Conservation (phyloP, 2,113 vertebrate genomes). For the Chaenocephalus aceratus region DNA sequence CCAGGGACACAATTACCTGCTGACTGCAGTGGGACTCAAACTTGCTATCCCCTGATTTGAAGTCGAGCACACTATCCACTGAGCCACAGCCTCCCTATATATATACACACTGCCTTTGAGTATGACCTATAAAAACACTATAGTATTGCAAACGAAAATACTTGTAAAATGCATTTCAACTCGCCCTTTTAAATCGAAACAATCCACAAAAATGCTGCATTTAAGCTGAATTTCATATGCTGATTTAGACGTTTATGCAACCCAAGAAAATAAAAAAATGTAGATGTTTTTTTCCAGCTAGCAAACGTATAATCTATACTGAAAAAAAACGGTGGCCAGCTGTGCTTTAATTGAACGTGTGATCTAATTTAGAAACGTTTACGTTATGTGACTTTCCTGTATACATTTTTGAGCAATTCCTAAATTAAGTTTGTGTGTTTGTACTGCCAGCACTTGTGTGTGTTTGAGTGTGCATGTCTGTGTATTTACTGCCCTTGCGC, state of each 20-base stretch:
- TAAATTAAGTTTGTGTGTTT: conserved; percentile 35
- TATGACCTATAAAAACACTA: neutral
- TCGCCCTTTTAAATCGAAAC: neutral
- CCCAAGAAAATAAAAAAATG: neutral
- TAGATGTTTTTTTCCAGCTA: neutral
- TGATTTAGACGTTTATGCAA: neutral
- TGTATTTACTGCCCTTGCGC: neutral
- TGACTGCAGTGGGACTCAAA: too few species aligned
- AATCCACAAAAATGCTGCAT: too few species aligned
- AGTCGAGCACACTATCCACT: too few species aligned
- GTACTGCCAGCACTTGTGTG: neutral
- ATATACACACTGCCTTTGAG: neutral
- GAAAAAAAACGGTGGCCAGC: neutral
- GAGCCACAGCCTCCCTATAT: neutral
- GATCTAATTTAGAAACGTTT: conserved; percentile 40
- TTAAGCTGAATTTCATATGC: neutral
- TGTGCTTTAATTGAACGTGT: conserved; percentile 31
- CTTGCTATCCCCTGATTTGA: too few species aligned
- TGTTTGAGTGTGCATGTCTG: neutral
- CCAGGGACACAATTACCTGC: too few species aligned
- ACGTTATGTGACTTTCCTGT: conserved; percentile 27
- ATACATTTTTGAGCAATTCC: conserved; percentile 40
- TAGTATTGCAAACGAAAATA: neutral
- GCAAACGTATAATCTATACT: conserved; percentile 1
- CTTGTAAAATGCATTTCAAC: neutral